Conservation (phyloP, 1,140 invertebrate genomes). For the Carcinoscorpius rotundicauda region DNA sequence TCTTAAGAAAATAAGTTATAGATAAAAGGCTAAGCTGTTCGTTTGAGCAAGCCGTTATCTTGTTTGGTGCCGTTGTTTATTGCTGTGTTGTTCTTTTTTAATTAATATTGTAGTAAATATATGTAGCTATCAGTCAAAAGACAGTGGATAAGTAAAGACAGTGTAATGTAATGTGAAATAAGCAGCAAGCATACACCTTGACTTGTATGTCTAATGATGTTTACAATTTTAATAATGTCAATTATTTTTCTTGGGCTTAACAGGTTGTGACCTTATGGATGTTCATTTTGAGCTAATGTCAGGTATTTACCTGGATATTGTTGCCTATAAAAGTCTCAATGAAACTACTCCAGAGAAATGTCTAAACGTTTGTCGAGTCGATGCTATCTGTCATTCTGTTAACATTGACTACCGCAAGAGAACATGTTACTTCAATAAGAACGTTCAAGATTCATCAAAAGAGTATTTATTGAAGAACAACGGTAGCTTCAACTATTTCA, state of each 20-base stretch:
- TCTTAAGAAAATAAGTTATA: too few relatives aligned
- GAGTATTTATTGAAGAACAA: constrained; percentile 6
- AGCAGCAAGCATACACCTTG: too few relatives aligned
- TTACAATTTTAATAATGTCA: not conserved
- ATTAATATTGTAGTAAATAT: too few relatives aligned
- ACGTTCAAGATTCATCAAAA: not conserved
- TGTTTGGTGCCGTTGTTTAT: too few relatives aligned
- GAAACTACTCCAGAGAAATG: constrained; percentile 14
- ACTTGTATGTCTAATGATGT: not conserved
- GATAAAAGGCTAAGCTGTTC: too few relatives aligned
- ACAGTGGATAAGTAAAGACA: too few relatives aligned
- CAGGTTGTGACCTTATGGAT: constrained; percentile 13
- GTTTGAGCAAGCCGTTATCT: too few relatives aligned
- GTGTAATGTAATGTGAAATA: not conserved
- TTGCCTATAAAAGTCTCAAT: constrained; percentile 9
- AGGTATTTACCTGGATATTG: constrained; percentile 2
- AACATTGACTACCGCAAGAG: constrained; percentile 18
- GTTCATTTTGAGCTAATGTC: constrained; percentile 18
- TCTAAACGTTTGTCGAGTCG: constrained; percentile 13
- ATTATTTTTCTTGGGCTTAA: not conserved
- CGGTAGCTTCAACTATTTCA: constrained; percentile 19
- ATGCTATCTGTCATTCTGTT: constrained; percentile 14
- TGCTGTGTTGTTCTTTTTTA: too few relatives aligned
- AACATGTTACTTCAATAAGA: constrained; percentile 13
- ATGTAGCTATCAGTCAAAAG: too few relatives aligned